Percentiles rank a stretch among this genome's conserved stretches.
phyloP scores from a whole-genome alignment of 1,140 invertebrate species.

The Nebria ingens region DNA sequence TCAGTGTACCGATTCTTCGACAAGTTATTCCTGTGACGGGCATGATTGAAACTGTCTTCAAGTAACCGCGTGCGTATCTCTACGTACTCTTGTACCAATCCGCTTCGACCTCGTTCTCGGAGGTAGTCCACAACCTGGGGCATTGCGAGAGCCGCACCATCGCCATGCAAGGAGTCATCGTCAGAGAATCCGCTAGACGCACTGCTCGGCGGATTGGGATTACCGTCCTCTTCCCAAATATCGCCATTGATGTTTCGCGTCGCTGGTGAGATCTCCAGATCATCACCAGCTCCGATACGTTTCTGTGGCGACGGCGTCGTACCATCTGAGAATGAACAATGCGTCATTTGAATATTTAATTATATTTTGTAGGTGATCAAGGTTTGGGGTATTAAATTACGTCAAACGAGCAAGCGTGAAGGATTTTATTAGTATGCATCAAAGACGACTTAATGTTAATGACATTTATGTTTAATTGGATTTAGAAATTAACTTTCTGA shows the following conservation, averaged over 20 bases:
- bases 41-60: constrained; percentile 71
- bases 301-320: constrained; percentile 31
- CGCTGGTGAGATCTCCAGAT: constrained; percentile 27
- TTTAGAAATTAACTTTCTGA: too few species aligned
- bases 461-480: too few species aligned
- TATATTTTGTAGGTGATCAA: too few species aligned
- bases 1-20: constrained; percentile 94
- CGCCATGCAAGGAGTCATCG: constrained; percentile 72
- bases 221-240: constrained; percentile 30
- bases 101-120: constrained; percentile 58
- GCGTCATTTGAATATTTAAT: too few species aligned
- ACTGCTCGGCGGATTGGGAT: constrained; percentile 55
- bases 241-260: constrained; percentile 26
- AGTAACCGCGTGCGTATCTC: constrained; percentile 75
- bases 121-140: constrained; percentile 71
- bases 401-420: too few species aligned
- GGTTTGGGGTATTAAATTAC: too few species aligned
- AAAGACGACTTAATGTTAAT: too few species aligned
- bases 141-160: constrained; percentile 46
- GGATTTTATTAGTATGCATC: too few species aligned
- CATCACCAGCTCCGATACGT: constrained; percentile 21
- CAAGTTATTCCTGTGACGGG: constrained; percentile 70
- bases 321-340: constrained; percentile 24
- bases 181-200: constrained; percentile 78
- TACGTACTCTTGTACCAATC: constrained; percentile 71